These are phyloP conservation scores for Eclectus roratus DNA, from an alignment of 2,113 vertebrate species.

Conservation along the genomic window DNA sequence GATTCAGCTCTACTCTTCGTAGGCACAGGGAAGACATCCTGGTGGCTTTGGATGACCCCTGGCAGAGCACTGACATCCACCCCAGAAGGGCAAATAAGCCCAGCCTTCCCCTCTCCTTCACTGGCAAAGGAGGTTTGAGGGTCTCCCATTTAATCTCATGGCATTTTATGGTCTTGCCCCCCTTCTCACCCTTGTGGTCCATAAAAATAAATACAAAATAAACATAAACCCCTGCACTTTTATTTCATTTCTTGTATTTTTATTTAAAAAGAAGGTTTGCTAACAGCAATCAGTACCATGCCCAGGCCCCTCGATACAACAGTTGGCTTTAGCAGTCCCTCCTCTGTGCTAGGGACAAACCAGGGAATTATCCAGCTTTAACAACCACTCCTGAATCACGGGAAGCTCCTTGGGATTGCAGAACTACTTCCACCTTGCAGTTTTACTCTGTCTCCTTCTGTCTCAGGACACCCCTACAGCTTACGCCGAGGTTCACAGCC, in stretches of 20 bases:
- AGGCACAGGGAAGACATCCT: neutral
- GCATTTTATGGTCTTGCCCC: neutral
- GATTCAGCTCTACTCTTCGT: neutral
- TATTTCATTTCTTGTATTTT: slow-evolving; percentile 16
- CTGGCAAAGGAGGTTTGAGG: neutral
- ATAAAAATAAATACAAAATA: neutral
- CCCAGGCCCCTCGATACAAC: neutral
- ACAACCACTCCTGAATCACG: neutral
- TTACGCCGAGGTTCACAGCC: neutral
- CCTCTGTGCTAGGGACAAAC: neutral
- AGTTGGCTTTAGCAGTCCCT: neutral
- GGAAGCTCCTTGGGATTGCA: neutral
- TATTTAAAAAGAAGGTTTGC: slow-evolving; percentile 65
- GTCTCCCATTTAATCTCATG: neutral
- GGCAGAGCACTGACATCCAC: neutral
- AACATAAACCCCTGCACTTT: neutral
- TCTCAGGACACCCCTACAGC: neutral
- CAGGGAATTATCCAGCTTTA: neutral
- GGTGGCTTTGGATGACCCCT: neutral
- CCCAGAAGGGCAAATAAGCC: neutral
- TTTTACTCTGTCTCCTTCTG: neutral
- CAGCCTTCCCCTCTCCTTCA: neutral
- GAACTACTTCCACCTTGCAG: neutral
- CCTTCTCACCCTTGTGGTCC: accelerated
- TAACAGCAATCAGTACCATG: neutral